Evolutionary conservation across 2,113 vertebrate genomes (phyloP).

Genomic region (Pseudorasbora parva): DNA sequence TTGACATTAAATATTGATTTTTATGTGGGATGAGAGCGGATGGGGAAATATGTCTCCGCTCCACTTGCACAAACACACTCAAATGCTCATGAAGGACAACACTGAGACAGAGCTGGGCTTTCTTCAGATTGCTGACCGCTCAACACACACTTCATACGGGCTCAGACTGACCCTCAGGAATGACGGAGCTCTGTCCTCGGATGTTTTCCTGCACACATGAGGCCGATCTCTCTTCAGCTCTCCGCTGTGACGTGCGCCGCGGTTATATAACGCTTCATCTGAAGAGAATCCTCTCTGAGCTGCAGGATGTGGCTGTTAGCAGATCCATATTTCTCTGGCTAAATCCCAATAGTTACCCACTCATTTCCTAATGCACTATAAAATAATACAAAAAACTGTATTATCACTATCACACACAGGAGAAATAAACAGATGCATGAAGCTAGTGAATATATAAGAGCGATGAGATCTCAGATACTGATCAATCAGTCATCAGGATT

Average conservation of each 20-base stretch:
- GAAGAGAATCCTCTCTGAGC: neutral
- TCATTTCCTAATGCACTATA: neutral
- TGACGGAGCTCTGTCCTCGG: too few relatives aligned
- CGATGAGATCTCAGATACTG: too few relatives aligned
- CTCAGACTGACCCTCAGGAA: too few relatives aligned
- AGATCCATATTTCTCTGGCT: neutral
- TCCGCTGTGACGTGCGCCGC: too few relatives aligned
- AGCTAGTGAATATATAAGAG: neutral
- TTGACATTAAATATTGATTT: constrained; percentile 59
- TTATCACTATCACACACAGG: neutral
- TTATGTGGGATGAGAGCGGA: constrained; percentile 37
- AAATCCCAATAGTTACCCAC: neutral
- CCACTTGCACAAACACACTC: constrained; percentile 7
- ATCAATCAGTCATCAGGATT: neutral
- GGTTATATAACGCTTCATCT: neutral
- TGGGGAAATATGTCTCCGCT: neutral
- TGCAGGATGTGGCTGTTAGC: neutral
- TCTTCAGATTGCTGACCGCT: neutral
- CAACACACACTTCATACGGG: neutral
- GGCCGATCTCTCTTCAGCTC: too few relatives aligned
- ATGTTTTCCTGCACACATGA: neutral
- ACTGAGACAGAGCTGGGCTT: neutral
- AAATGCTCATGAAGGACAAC: neutral
- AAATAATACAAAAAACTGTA: neutral
- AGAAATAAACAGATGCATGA: neutral